A percentile compares a stretch with the other conserved stretches of the same genome.
Evolutionary conservation across 2,797 vertebrate genomes (phyloP).

Genomic region (Ceryle rudis): DNA sequence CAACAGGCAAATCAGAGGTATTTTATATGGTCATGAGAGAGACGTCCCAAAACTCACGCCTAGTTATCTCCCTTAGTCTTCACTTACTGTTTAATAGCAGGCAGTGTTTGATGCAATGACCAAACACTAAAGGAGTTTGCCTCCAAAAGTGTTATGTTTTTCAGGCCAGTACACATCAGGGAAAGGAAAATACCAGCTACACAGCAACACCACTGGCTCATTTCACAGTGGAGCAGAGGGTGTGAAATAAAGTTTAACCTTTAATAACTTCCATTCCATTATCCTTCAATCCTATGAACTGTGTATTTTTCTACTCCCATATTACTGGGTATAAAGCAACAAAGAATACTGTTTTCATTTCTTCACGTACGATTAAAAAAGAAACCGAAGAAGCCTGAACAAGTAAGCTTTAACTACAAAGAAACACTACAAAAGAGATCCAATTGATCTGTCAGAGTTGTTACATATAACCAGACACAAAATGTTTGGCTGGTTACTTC

Average conservation of each 20-base stretch:
- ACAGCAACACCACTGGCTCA: neutral
- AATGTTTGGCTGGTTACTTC: neutral
- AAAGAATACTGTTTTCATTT: neutral
- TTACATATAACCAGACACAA: neutral
- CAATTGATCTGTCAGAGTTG: neutral
- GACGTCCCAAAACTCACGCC: neutral
- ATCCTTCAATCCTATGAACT: neutral
- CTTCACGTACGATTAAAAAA: rapidly evolving
- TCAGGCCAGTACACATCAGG: too few species aligned
- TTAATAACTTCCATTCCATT: neutral
- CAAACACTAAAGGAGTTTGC: neutral
- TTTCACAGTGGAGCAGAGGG: neutral
- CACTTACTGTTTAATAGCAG: neutral
- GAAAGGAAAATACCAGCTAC: neutral
- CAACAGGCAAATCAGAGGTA: neutral
- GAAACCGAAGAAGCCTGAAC: neutral
- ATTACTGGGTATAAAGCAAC: neutral
- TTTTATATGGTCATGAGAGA: neutral
- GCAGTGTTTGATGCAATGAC: neutral
- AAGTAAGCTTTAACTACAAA: neutral
- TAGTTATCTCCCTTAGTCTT: neutral
- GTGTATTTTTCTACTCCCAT: neutral
- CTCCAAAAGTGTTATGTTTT: neutral
- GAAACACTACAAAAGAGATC: neutral
- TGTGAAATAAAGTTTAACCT: neutral